Conservation (phyloP, 1,140 invertebrate genomes). For the Philaenus spumarius region DNA sequence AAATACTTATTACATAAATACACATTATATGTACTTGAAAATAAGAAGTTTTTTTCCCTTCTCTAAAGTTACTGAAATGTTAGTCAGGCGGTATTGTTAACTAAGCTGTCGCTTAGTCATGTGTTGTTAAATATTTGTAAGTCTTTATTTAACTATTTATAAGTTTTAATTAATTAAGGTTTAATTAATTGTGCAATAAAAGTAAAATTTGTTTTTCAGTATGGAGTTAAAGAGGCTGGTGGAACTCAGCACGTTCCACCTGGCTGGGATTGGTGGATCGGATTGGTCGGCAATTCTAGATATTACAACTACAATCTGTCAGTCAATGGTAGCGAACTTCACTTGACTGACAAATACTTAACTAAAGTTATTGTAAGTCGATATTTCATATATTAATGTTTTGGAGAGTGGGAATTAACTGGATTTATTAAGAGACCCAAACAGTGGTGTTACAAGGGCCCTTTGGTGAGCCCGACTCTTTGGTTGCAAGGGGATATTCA, state of each 20-base stretch:
- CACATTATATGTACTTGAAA: too few relatives aligned
- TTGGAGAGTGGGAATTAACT: constrained; percentile 3
- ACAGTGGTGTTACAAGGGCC: background rate
- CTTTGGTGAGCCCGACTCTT: background rate
- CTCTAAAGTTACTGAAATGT: too few relatives aligned
- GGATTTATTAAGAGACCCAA: constrained; percentile 11
- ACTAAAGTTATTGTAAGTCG: constrained; percentile 76
- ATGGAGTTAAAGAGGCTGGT: constrained; percentile 48
- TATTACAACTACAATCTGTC: constrained; percentile 88
- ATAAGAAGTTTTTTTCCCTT: too few relatives aligned
- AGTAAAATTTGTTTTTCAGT: constrained; percentile 44
- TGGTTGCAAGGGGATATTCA: too few relatives aligned
- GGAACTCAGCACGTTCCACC: constrained; percentile 60
- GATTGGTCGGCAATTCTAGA: constrained; percentile 73
- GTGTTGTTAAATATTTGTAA: too few relatives aligned
- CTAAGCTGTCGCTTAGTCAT: too few relatives aligned
- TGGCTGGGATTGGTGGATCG: constrained; percentile 78
- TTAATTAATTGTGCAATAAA: too few relatives aligned
- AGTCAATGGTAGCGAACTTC: constrained; percentile 61
- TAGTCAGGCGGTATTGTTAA: too few relatives aligned
- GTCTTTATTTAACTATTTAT: too few relatives aligned
- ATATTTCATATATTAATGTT: too few relatives aligned
- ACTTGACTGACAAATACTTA: constrained; percentile 63
- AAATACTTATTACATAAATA: too few relatives aligned
- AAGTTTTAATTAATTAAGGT: too few relatives aligned